Percentiles rank a stretch among this genome's conserved stretches.
phyloP scores from a whole-genome alignment of 1,140 invertebrate species.

The Spodoptera litura region DNA sequence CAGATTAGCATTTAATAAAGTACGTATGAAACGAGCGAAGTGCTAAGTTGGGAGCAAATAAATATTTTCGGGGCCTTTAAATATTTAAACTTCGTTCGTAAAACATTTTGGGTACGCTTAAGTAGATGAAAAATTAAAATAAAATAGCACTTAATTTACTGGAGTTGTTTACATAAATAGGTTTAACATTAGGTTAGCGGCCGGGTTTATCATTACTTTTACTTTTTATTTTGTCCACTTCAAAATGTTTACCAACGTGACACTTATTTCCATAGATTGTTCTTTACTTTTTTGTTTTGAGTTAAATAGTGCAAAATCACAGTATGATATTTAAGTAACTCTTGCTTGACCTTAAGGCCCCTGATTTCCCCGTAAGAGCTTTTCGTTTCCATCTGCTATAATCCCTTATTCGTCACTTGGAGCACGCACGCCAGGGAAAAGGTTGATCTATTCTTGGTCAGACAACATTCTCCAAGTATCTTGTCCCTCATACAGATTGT shows the following conservation, averaged over 20 bases:
- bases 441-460: slow-evolving; percentile 21
- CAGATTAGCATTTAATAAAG: slow-evolving; percentile 17
- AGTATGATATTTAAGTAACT: no score
- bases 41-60: background rate
- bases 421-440: slow-evolving; percentile 11
- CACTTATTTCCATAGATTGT: no score
- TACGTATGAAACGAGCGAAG: slow-evolving; percentile 1
- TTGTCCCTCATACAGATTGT: no score
- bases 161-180: no score
- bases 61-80: background rate
- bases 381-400: slow-evolving; percentile 2
- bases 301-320: no score
- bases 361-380: slow-evolving; percentile 9
- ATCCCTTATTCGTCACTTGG: slow-evolving; percentile 3
- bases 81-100: background rate
- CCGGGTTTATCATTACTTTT: no score
- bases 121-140: no score
- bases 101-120: background rate
- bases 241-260: no score
- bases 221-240: no score
- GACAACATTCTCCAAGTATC: background rate
- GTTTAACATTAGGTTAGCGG: no score
- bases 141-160: no score
- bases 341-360: slow-evolving; percentile 1
- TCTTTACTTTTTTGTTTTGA: no score